Evolutionary conservation across 2,113 vertebrate species (phyloP).

Genomic region (Rafetus swinhoei): DNA sequence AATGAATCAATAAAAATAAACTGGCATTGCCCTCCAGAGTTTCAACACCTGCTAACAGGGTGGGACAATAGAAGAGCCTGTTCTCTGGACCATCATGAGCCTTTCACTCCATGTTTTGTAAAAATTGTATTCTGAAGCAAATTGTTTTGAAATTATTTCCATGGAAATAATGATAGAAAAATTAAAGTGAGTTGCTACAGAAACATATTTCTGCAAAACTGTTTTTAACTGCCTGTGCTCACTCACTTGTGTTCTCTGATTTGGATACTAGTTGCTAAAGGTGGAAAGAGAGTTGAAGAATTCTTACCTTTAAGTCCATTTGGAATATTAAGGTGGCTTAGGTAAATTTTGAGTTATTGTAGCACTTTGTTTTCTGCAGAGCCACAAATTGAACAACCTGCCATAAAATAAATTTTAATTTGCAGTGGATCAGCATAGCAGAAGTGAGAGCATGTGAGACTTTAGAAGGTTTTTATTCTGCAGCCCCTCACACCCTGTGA

Average conservation of each 20-base stretch:
- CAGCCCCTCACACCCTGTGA: not conserved
- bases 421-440: not conserved
- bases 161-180: not conserved
- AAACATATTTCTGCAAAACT: not conserved
- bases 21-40: not conserved
- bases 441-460: not conserved
- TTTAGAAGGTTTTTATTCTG: not conserved
- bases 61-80: not conserved
- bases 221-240: not conserved
- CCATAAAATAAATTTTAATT: not conserved
- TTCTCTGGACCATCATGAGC: not conserved
- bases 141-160: not conserved
- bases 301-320: not conserved
- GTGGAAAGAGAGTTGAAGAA: not conserved
- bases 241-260: not conserved
- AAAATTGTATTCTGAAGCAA: not conserved
- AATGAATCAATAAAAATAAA: too few species aligned
- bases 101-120: not conserved
- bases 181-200: not conserved
- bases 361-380: not conserved
- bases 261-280: not conserved
- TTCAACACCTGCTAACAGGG: not conserved
- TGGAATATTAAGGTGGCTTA: conserved; percentile 10
- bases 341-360: not conserved
- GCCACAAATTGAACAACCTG: not conserved